Base-by-base conservation (phyloP, 2,113 vertebrate species). In the Labeo rohita region DNA sequence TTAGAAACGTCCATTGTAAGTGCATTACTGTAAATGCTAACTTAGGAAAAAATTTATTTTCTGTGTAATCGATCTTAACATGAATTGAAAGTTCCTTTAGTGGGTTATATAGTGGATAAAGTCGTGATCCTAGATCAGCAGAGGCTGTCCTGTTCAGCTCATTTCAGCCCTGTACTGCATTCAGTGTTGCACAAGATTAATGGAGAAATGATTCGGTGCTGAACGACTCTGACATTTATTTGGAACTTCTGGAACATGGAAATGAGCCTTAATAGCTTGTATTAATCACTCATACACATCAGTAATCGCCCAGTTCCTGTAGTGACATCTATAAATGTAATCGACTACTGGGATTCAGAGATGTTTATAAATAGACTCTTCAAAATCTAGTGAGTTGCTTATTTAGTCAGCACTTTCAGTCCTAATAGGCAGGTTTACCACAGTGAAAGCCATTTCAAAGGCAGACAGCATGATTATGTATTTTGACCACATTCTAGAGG, bases 241-340 rank as follows among this genome's bases (percentile, higher is more conserved):
- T 88, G 45, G 86, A 89, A 89, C 36, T 68, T 65, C 18, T 85
- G 49, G 43, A 39, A 76, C 87, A 80, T 90, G 81, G 74, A 91
- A 93, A 92, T 92, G 78, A 34, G 0, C 84, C 87, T 39, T 92
- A 92, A 93, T 93, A 88, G 89, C 73, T 47, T 13, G 68, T 91
- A 93, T 93, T 91, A 88, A 90, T 94, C 92, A 91, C 8, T 9
- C 15, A 49, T 36, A 88, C 34, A 78, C 63, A 52, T 89, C 88
- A 87, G 88, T 88, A 83, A 90, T 90, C 80, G 73, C 45, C 54
- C 68, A 80, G 84, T 47, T 85, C 80, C 47, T 79, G 21, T 88
- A 88, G 80, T 89, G 83, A 89, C 74, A 88, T 70, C n/a, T 47
- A 80, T 89, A 43, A 86, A 87, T 92, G 89, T 85, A 66, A 74